Conservation (phyloP, 2,797 vertebrate species). For the Agapornis canus region DNA sequence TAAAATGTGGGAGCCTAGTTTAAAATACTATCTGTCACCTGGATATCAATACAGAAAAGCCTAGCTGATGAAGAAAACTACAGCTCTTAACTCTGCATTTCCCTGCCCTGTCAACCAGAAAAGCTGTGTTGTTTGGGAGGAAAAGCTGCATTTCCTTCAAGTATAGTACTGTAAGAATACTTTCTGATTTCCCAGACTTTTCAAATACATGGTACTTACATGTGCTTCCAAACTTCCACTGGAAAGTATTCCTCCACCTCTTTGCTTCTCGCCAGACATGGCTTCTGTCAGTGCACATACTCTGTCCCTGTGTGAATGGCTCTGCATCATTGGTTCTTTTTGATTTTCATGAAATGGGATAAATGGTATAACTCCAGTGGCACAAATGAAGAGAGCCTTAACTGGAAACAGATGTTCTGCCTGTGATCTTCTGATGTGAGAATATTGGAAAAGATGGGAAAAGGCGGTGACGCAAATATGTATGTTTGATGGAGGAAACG, state of each 20-base stretch:
- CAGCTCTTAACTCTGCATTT: background rate
- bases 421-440: constrained; percentile 41
- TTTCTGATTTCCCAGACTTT: background rate
- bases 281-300: background rate
- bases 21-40: background rate
- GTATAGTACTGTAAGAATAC: background rate
- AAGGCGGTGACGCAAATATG: constrained; percentile 3
- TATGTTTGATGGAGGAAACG: constrained; percentile 28
- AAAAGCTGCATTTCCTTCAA: background rate
- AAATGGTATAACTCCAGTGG: background rate
- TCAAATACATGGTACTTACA: background rate
- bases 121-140: background rate
- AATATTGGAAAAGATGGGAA: constrained; percentile 38
- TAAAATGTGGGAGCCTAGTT: background rate
- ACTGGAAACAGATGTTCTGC: constrained; percentile 39
- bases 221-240: background rate
- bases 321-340: background rate
- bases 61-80: background rate
- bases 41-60: background rate
- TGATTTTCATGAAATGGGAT: background rate
- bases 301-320: background rate
- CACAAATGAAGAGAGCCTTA: constrained; percentile 7
- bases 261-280: background rate
- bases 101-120: background rate
- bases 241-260: background rate